Base-by-base conservation (phyloP, 2,888 invertebrate genomes). In the Diarsia brunnea region DNA sequence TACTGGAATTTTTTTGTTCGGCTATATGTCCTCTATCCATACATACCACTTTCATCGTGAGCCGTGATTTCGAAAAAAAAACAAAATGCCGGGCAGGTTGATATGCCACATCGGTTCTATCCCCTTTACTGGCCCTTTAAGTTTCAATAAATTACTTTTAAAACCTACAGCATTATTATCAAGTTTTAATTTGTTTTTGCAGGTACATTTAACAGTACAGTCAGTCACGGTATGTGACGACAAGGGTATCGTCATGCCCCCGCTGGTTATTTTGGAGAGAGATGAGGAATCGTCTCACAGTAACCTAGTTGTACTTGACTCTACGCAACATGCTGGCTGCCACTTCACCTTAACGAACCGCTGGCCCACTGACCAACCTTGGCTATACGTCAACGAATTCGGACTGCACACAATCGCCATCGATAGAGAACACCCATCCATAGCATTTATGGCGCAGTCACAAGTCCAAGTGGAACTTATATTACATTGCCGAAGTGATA, bases 381-480 rank as follows among this genome's bases (percentile, higher is more conserved):
- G 96, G 96, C 80, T 97, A 7, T 95, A 95, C 69, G 94, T 95
- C 0, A 92, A 96, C 73, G 91, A 93, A 47, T 89, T 84, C 19
- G 96, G 96, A 4, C 86, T 96, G 51, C 96, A 96, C 65, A 85
- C 95, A 0, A 85, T 66, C 64, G 80, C 89, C 21, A 96, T 97
- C 47, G 96, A 97, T 78, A 93, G 97, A 89, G 97, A 97, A 89
- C 89, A 97, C 79, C 87, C 90, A 49, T 93, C 94, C 0, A 96
- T 97, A 69, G 96, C 96, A 7, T 95, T 93, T 75, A 96, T 97
- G 96, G 87, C 95, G 53, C 80, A 95, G 58, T 96, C 97, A 0
- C 97, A 97, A 92, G 89, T 97, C 63, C 95, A 96, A 92, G 94
- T 96, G 2, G 96, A 97, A 88, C 89, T 97, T 58, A 90, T 87